Conservation (phyloP, 2,888 invertebrate genomes). For the Melinaea menophilus region DNA sequence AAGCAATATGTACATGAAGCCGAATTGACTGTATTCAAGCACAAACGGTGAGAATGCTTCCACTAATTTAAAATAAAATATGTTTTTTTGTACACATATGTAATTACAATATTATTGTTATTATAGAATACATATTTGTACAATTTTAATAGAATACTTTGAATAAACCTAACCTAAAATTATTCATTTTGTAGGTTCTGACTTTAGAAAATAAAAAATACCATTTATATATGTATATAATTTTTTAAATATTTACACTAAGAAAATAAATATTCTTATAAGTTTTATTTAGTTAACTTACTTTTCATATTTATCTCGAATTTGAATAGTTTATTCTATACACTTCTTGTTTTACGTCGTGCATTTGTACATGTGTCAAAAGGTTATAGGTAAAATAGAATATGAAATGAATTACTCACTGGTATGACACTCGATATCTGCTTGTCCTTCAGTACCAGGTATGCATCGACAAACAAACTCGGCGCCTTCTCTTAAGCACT, state of each 20-base stretch:
- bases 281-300: too few relatives aligned
- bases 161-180: conserved; percentile 7
- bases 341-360: conserved; percentile 41
- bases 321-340: not conserved
- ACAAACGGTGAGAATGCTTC: conserved; percentile 80
- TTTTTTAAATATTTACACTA: conserved; percentile 1
- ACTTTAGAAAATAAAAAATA: not conserved
- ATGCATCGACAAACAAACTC: conserved; percentile 90
- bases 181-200: conserved; percentile 1
- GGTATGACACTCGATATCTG: conserved; percentile 83
- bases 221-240: too few relatives aligned
- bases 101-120: conserved; percentile 22
- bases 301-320: not conserved
- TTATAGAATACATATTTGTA: conserved; percentile 33
- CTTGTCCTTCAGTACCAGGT: conserved; percentile 84
- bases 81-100: conserved; percentile 40
- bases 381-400: conserved; percentile 24
- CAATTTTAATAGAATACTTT: conserved; percentile 15
- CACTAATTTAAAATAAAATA: conserved; percentile 62
- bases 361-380: conserved; percentile 73
- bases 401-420: conserved; percentile 57
- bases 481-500: conserved; percentile 90
- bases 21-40: conserved; percentile 75
- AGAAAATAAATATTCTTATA: too few relatives aligned
- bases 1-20: conserved; percentile 82